These are phyloP conservation scores for Pangasianodon hypophthalmus DNA, from an alignment of 2,113 vertebrate species.

Conservation along the genomic window DNA sequence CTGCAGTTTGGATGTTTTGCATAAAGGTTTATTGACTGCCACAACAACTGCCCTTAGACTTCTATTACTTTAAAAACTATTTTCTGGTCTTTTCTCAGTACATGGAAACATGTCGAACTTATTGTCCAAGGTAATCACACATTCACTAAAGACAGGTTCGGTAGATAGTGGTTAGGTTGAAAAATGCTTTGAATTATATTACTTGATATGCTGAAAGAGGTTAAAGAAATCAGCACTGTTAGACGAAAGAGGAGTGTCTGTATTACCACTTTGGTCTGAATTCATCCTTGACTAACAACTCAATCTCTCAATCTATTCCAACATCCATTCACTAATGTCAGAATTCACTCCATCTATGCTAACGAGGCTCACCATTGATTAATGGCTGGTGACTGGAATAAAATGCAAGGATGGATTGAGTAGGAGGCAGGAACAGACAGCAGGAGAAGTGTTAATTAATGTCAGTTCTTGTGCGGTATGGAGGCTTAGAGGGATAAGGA, in stretches of 20 bases:
- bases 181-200: conserved; percentile 1
- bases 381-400: not conserved
- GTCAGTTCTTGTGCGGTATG: not conserved
- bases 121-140: not conserved
- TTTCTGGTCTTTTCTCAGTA: not conserved
- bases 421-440: conserved; percentile 45
- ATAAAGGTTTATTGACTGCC: not conserved
- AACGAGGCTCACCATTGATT: conserved; percentile 26
- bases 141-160: not conserved
- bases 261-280: conserved; percentile 18
- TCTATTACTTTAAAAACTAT: not conserved
- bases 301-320: not conserved
- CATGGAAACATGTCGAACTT: too few relatives aligned
- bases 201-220: not conserved
- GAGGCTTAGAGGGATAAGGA: not conserved
- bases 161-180: not conserved
- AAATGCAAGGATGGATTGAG: not conserved
- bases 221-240: conserved; percentile 31
- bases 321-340: conserved; percentile 29
- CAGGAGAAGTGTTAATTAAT: not conserved
- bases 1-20: not conserved
- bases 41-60: not conserved
- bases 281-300: conserved; percentile 21
- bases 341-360: not conserved
- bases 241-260: not conserved